A percentile compares a stretch with the other conserved stretches of the same genome.
Evolutionary conservation across 2,888 invertebrate genomes (phyloP).

Genomic region (Drosophila nigritarsus): DNA sequence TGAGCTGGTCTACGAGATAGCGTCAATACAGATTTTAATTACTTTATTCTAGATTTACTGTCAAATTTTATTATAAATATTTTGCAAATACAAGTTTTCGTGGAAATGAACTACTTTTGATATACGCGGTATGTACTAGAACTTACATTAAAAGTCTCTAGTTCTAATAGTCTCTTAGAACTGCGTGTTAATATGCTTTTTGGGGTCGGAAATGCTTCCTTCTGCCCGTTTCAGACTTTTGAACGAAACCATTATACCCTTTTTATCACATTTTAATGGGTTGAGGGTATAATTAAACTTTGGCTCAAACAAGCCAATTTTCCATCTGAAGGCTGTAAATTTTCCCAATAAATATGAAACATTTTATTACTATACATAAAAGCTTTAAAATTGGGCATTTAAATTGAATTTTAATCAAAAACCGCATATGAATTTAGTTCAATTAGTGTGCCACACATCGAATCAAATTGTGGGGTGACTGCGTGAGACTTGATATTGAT

Average conservation of each 20-base stretch:
- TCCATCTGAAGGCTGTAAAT: background rate
- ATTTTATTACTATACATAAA: background rate
- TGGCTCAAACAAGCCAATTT: background rate
- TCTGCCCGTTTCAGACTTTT: background rate
- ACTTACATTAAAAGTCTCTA: background rate
- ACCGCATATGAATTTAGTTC: background rate
- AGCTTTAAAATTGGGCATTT: background rate
- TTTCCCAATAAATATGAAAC: background rate
- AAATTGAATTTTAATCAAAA: background rate
- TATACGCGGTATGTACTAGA: too few species aligned
- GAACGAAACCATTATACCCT: background rate
- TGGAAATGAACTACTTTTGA: background rate
- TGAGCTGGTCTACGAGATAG: background rate
- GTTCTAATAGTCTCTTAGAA: background rate
- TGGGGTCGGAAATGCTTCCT: background rate
- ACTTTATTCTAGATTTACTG: background rate
- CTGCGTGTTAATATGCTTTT: background rate
- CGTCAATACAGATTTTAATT: background rate
- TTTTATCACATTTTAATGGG: background rate
- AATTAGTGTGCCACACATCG: background rate
- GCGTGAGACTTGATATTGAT: slow-evolving; percentile 22
- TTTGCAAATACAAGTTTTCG: background rate
- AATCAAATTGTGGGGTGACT: background rate
- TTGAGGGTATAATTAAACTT: background rate
- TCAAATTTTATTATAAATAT: background rate